Base-by-base conservation (phyloP, 2,888 invertebrate species). In the Gandaritis pyraliata region DNA sequence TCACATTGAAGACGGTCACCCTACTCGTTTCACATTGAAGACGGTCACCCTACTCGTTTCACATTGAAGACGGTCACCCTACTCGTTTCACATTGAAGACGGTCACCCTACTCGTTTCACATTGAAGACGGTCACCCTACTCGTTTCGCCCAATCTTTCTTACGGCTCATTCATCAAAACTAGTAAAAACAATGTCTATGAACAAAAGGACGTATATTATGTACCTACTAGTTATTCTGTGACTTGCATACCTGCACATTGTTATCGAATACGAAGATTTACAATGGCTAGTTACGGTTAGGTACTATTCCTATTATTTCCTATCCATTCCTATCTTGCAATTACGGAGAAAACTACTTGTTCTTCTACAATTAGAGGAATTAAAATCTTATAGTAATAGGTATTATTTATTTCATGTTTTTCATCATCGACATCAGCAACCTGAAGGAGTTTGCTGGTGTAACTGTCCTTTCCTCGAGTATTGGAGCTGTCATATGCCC, bases 41-140 rank as follows among this genome's bases (percentile, higher is more conserved):
- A 39, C 29, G 36, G n/a, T n/a, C n/a, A n/a, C n/a, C n/a, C n/a
- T n/a, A n/a, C n/a, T n/a, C n/a, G n/a, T n/a, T n/a, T n/a, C n/a
- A n/a, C n/a, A n/a, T n/a, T n/a, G n/a, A n/a, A n/a, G n/a, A n/a
- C n/a, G n/a, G 58, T 30, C 58, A 58, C 46, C 53, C 54, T 54
- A 43, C 59, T 33, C n/a, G 38, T 33, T 11, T 33, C 5, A 33
- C 33, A 11, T 8, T 8, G 8, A 33, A 33, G 12, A 39, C 29
- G 36, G 58, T 30, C 58, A 58, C 46, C 53, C 54, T 54, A 43
- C 59, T 33, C n/a, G 38, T n/a, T 15, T 47, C 36, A 13, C 13
- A 11, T 8, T 8, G 8, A 33, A 33, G 12, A 39, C 29, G 36
- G 58, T 30, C 58, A 58, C 46, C 53, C 54, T 54, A 43, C 59